Evolutionary conservation across 2,113 vertebrate species (phyloP).

Genomic region (Pungitius pungitius): DNA sequence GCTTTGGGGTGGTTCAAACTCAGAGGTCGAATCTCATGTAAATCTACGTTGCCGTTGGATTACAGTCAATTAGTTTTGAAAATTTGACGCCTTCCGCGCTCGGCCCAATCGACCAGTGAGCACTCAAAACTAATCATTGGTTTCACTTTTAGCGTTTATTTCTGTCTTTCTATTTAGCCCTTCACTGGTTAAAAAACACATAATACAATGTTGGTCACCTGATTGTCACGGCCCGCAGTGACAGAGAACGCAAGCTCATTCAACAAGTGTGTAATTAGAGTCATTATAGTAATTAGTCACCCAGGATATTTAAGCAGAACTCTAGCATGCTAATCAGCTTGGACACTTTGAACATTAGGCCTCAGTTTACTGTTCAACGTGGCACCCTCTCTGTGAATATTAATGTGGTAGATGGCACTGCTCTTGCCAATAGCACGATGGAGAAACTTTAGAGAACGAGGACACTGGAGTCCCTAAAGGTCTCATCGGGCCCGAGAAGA

Average conservation of each 20-base stretch:
- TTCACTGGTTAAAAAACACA: not conserved
- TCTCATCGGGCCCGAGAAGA: not conserved
- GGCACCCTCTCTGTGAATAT: slow-evolving; percentile 32
- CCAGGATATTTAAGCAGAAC: slow-evolving; percentile 32
- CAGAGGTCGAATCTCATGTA: not conserved
- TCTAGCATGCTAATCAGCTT: slow-evolving; percentile 50
- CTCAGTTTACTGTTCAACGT: slow-evolving; percentile 32
- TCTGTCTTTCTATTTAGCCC: too few relatives aligned
- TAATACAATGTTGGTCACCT: not conserved
- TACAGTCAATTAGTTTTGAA: not conserved
- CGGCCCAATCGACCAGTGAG: not conserved
- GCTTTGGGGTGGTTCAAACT: not conserved
- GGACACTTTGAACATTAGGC: slow-evolving; percentile 44
- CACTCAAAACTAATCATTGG: not conserved
- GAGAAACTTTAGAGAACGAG: not conserved
- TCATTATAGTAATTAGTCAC: slow-evolving; percentile 54
- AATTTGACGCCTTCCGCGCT: not conserved
- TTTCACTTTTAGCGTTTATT: not conserved
- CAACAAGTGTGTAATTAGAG: slow-evolving; percentile 45
- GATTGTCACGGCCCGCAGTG: slow-evolving; percentile 28
- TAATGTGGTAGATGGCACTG: slow-evolving; percentile 37
- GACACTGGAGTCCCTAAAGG: not conserved
- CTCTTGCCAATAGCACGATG: slow-evolving; percentile 4
- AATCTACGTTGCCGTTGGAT: not conserved
- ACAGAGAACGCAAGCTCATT: slow-evolving; percentile 32